Percentiles rank a stretch among this genome's conserved stretches.
phyloP scores from a whole-genome alignment of 2,797 vertebrate species.

The Premnoplex brunnescens region DNA sequence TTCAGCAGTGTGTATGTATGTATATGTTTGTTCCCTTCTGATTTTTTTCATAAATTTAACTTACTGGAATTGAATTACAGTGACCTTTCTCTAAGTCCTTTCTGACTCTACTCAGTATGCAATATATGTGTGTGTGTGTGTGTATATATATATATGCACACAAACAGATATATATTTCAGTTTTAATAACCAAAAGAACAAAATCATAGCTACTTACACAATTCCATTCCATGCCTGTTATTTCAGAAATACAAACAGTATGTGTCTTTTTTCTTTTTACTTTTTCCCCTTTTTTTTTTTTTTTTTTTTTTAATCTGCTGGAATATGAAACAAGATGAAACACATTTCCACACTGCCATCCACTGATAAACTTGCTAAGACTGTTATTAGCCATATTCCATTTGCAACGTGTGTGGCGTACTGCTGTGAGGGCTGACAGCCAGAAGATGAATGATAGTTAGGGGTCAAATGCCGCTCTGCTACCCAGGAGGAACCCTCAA shows the following conservation, averaged over 20 bases:
- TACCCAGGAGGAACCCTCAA: not conserved
- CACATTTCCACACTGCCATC: constrained; percentile 16
- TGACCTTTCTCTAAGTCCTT: constrained; percentile 24
- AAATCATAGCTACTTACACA: not conserved
- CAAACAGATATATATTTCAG: not conserved
- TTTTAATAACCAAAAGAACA: not conserved
- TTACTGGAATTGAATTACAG: not conserved
- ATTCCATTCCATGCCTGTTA: not conserved
- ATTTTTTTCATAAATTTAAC: not conserved
- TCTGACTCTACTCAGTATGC: not conserved
- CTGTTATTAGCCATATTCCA: not conserved
- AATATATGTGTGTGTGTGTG: not conserved
- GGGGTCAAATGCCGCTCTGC: not conserved
- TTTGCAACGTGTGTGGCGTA: not conserved
- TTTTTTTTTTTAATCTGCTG: not conserved
- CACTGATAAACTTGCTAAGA: constrained; percentile 31
- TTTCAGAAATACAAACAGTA: constrained; percentile 1
- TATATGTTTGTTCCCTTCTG: not conserved
- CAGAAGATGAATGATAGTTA: not conserved
- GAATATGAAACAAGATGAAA: not conserved
- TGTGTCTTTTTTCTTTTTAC: not conserved
- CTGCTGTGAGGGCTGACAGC: constrained; percentile 44
- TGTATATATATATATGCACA: not conserved
- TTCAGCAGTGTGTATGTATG: not conserved
- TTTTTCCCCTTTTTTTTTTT: not conserved